Evolutionary conservation across 2,797 vertebrate genomes (phyloP), one percentile per base, ranked within the genome.

Genomic region (Corythornis leucogaster): DNA sequence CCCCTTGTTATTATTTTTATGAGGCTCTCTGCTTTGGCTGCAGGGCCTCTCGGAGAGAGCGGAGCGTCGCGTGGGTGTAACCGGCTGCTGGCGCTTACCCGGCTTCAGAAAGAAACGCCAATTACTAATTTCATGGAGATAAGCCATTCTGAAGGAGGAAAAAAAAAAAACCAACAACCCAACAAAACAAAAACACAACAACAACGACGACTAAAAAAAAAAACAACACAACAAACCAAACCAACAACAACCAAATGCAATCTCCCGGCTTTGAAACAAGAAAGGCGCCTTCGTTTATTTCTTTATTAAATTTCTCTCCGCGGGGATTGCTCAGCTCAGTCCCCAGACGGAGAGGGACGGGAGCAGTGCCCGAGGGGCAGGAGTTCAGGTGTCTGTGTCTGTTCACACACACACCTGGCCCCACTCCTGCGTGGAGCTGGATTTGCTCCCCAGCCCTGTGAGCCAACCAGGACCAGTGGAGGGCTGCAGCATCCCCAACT

Each of bases 61-160:
- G 74, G 78, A 94, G 95, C 4, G 84, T 21, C 8, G 76, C 48
- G 95, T 95, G 95, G 95, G 95, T 76, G 93, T 91, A 76, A 7
- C 81, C 12, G 71, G 87, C 94, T 95, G 89, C 93, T 64, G 94
- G 94, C 76, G 42, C 84, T 82, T 78, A 66, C 66, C 75, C 33
- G 46, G 83, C 89, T 89, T 70, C 92, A n/a, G 92, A 75, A 30
- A 87, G 95, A 77, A 93, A 73, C 4, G 70, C 92, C 93, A 92
- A 83, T 91, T 95, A 59, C 94, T 94, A 93, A 95, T 94, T 94
- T 93, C 94, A 88, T 90, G 91, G 95, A 94, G 92, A 95, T 93
- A 86, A 95, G 91, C 93, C 93, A 63, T 89, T 31, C 81, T 11
- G 75, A 77, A 87, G 75, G 81, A 82, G 81, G 64, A 17, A 17